Evolutionary conservation across 2,888 invertebrate species (phyloP).

Genomic region (Mesochorus sp.): DNA sequence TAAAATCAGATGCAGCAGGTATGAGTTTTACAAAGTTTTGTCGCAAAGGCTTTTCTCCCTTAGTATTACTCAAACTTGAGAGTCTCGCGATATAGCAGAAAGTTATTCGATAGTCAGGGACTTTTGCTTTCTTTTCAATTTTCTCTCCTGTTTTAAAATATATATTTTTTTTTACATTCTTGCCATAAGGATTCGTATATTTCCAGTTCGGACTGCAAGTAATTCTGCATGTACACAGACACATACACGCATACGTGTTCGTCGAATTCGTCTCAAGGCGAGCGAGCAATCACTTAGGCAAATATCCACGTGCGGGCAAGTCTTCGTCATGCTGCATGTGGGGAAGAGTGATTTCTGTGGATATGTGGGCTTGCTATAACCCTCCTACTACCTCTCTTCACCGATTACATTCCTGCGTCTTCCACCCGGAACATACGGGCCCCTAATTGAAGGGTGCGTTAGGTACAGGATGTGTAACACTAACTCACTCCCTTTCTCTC

Average conservation of each 20-base stretch:
- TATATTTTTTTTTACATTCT: slow-evolving; percentile 14
- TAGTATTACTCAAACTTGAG: slow-evolving; percentile 52
- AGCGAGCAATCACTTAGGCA: slow-evolving; percentile 77
- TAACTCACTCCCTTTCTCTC: slow-evolving; percentile 28
- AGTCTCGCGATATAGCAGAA: slow-evolving; percentile 52
- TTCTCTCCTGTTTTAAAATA: background rate
- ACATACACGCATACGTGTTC: slow-evolving; percentile 18
- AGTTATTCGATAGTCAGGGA: slow-evolving; percentile 65
- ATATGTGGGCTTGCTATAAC: slow-evolving; percentile 52
- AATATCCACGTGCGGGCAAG: slow-evolving; percentile 79
- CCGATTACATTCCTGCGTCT: slow-evolving; percentile 48
- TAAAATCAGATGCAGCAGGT: slow-evolving; percentile 29
- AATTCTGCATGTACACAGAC: background rate
- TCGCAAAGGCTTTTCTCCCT: background rate
- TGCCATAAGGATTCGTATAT: background rate
- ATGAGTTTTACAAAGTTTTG: slow-evolving; percentile 62
- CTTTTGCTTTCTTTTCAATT: slow-evolving; percentile 3
- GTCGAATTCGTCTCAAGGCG: slow-evolving; percentile 66
- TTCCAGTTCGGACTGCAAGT: slow-evolving; percentile 28
- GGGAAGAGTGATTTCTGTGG: slow-evolving; percentile 49
- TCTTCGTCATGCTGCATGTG: slow-evolving; percentile 71
- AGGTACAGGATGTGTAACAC: slow-evolving; percentile 16
- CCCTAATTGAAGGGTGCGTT: slow-evolving; percentile 69
- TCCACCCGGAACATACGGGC: slow-evolving; percentile 51
- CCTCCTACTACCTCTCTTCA: background rate